Evolutionary conservation across 2,888 invertebrate genomes (phyloP).

Genomic region (Leucophora obtusa): DNA sequence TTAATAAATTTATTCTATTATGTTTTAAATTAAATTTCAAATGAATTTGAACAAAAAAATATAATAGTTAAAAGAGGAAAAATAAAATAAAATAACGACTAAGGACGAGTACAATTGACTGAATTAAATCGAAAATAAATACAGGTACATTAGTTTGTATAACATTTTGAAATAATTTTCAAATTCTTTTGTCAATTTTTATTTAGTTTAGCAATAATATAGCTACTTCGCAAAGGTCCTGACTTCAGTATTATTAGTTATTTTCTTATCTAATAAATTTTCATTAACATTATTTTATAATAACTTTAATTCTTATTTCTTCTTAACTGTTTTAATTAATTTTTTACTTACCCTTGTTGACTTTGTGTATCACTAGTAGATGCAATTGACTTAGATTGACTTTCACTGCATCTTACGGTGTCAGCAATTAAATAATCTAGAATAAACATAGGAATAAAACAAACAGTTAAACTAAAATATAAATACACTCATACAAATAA

Average conservation of each 20-base stretch:
- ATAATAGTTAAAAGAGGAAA: not conserved
- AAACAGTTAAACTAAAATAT: no score
- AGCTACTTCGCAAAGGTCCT: no score
- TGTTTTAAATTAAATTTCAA: not conserved
- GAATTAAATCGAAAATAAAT: no score
- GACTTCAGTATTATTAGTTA: no score
- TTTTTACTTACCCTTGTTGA: slow-evolving; percentile 80
- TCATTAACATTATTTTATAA: slow-evolving; percentile 23
- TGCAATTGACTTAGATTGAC: slow-evolving; percentile 78
- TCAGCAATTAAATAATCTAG: slow-evolving; percentile 81
- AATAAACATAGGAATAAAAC: slow-evolving; percentile 63
- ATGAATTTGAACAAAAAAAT: not conserved
- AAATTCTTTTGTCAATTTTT: no score
- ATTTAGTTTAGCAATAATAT: no score
- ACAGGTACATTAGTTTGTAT: no score
- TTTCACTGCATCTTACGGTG: slow-evolving; percentile 79
- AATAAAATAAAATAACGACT: not conserved
- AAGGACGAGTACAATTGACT: no score
- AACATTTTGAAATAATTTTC: no score
- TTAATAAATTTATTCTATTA: not conserved
- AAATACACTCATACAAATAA: no score
- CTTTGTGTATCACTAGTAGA: slow-evolving; percentile 77
- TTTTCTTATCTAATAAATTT: not conserved
- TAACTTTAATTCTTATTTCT: slow-evolving; percentile 5
- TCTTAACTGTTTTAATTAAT: slow-evolving; percentile 37